A percentile compares a stretch with the other conserved stretches of the same genome.
Evolutionary conservation across 2,113 vertebrate species (phyloP).

Genomic region (Acrocephalus kingi): DNA sequence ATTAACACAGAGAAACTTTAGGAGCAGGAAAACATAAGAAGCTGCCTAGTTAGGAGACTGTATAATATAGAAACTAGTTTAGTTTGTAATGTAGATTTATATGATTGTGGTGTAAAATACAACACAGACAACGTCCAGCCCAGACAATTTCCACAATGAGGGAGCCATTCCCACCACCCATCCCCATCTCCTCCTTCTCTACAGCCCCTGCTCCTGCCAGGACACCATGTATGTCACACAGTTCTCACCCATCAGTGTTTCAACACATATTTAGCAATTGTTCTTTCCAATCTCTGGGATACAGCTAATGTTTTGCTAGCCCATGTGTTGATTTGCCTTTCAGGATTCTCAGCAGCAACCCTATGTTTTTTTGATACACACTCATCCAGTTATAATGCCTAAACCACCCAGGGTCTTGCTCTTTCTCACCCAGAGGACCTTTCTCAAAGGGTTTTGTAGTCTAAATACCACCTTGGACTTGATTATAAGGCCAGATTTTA

Average conservation of each 20-base stretch:
- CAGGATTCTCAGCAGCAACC: background rate
- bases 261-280: background rate
- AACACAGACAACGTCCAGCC: background rate
- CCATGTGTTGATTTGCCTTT: background rate
- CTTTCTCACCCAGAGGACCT: background rate
- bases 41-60: background rate
- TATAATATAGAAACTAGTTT: background rate
- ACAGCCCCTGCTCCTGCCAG: background rate
- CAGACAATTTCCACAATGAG: rapidly evolving
- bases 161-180: background rate
- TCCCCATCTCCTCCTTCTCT: background rate
- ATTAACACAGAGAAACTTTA: background rate
- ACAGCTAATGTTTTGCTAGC: background rate
- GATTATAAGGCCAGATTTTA: background rate
- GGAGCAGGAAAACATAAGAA: background rate
- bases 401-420: background rate
- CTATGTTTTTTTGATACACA: background rate
- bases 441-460: background rate
- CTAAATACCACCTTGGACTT: background rate
- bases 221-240: background rate
- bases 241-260: background rate
- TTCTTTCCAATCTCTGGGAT: background rate
- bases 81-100: background rate
- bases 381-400: background rate
- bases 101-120: background rate